Base-by-base conservation (phyloP, 2,797 vertebrate genomes). In the Tolypeutes matacus region DNA sequence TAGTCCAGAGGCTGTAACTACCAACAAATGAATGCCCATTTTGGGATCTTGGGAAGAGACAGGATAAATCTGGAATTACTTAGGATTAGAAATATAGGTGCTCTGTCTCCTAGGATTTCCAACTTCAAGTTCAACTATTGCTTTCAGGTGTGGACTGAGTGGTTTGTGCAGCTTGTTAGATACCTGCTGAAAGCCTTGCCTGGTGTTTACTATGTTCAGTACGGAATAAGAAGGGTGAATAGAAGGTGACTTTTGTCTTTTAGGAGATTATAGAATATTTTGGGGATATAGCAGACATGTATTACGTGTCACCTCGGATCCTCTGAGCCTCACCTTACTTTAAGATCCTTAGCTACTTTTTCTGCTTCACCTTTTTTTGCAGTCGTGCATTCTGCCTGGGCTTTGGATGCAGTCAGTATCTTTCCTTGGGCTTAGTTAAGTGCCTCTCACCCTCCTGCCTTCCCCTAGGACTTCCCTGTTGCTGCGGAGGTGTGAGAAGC, bases 1-100 rank as follows among this genome's bases (percentile, higher is more conserved):
- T 49, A 89, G 82, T 93, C 49, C 11, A 53, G 53, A 81, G 49
- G 58, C 36, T 91, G n/a, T 91, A 60, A 86, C 27, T 84, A 17
- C 34, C n/a, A 94, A 67, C 25, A 72, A 60, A 46, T 84, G 65
- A 46, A 2, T 81, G 80, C 34, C 36, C n/a, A 14, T 90, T 21
- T 60, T 15, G 67, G 80, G 82, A 42, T 70, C 73, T 77, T 23
- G 69, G 69, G 86, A 80, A 80, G 51, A 90, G 27, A n/a, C 20
- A 1, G 75, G 76, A 78, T 67, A 65, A 75, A 64, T 49, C 31
- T 17, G 73, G 49, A 75, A 4, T 86, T 64, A 36, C 23, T 75
- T 53, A 60, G 20, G 36, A 58, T 64, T 84, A 75, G 87, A 85
- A 69, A 23, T 75, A 4, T 1, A 67, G 21, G 42, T 46, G 6